Base-by-base conservation (phyloP, 2,888 invertebrate species). In the Agonopterix heracliana region DNA sequence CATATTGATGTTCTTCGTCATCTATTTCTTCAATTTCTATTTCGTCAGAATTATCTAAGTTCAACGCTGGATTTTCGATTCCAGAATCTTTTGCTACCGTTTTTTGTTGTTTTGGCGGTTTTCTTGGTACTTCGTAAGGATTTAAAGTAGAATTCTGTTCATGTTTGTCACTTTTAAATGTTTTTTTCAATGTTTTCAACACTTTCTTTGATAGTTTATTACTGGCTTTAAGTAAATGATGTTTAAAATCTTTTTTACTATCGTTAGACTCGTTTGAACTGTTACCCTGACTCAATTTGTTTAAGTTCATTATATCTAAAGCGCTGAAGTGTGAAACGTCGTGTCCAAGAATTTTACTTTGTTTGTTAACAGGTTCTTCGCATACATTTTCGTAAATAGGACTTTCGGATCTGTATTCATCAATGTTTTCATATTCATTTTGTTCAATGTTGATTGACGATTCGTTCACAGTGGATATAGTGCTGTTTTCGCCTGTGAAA, bases 91-190 rank as follows among this genome's bases (percentile, higher is more conserved):
- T 81, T 0, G 66, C 57, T 2, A 62, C 60, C 1, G 57, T 53
- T 59, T 80, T 84, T 2, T 61, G 70, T 2, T 63, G 70, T 57
- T 86, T 86, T 0, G 78, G 67, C 0, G 60, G 57, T 59, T 88
- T 87, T 3, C 89, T 55, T 0, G 88, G 80, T 0, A 89, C 88
- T 73, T 89, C 89, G 53, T 89, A 89, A 0, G 89, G 89, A 48
- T 89, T 89, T 2, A 79, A 50, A 7, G 81, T 78, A 0, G 55
- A 40, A 35, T 81, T 81, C 1, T 64, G 64, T 3, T 74, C 80
- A 0, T 58, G 54, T 63, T 89, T 89, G 0, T 89, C 88, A 1
- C 69, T 59, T 66, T 81, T 89, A 40, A 89, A 89, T 9, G 82
- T 87, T 53, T 78, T 86, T 55, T 80, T 86, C 10, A 89, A 63